Base-by-base conservation (phyloP, 2,113 vertebrate genomes). In the Mastomys coucha region DNA sequence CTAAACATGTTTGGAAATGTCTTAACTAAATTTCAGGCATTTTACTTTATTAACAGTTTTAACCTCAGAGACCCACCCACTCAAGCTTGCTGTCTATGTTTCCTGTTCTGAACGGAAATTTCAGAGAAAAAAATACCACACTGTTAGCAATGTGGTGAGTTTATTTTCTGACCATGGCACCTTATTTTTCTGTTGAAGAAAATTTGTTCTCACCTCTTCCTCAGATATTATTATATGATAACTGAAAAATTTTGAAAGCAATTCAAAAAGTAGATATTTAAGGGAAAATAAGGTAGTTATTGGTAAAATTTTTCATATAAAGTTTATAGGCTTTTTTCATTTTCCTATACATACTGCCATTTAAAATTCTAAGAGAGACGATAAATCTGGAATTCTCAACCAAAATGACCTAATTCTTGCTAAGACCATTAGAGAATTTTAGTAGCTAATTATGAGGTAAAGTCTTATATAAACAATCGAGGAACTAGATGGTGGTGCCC, bases 111-210 rank as follows among this genome's bases (percentile, higher is more conserved):
- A 97, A 97, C 97, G 98, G 98, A 98, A 98, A 98, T 98, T 99
- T 98, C 98, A 98, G 98, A 99, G 98, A 99, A 99, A 98, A 98
- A 96, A 96, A 98, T 98, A 98, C 99, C 98, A 98, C 99, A 99
- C 16, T 95, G 94, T 97, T 98, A 98, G 97, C 95, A 93, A 95
- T 97, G 98, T 98, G 96, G 97, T 96, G 94, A 97, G 65, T 96
- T 98, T 96, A 94, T 97, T 97, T 98, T 98, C 81, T 98, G 88
- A 97, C 94, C 96, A 89, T 82, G 91, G 60, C 76, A 96, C 77
- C 93, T 94, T 96, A 95, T 87, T 98, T 97, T 98, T 97, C 87
- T 96, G 94, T 89, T 94, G 75, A 97, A 65, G 39, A 95, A 36
- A 97, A 36, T n/a, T 1, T 92, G 95, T 97, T 96, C 88, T 53